A percentile compares a stretch with the other conserved stretches of the same genome.
Evolutionary conservation across 2,113 vertebrate genomes (phyloP).

Genomic region (Paedocypris sp.): DNA sequence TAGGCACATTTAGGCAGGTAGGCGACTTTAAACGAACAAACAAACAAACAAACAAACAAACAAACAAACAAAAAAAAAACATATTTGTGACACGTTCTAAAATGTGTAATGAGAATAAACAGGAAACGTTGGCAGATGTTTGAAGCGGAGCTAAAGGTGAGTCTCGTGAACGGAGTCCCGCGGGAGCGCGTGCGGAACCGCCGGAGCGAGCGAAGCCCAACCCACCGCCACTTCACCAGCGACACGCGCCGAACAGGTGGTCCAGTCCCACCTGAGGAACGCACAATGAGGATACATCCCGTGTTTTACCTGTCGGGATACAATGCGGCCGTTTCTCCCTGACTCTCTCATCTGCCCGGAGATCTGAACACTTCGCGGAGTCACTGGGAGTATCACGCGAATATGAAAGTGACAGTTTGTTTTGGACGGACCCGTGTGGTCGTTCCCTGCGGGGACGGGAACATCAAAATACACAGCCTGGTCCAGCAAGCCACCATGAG

Average conservation of each 20-base stretch:
- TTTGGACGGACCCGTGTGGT: conserved; percentile 90
- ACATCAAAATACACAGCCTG: conserved; percentile 74
- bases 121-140: too few species aligned
- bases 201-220: too few species aligned
- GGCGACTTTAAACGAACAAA: too few species aligned
- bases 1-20: too few species aligned
- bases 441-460: conserved; percentile 86
- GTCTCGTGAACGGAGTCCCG: too few species aligned
- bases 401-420: conserved; percentile 82
- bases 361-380: conserved; percentile 18
- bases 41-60: too few species aligned
- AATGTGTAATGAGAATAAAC: too few species aligned
- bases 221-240: not conserved
- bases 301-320: conserved; percentile 15
- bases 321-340: conserved; percentile 23
- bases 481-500: conserved; percentile 84
- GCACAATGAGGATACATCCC: conserved; percentile 36
- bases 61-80: too few species aligned
- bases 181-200: too few species aligned
- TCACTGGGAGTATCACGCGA: conserved; percentile 29
- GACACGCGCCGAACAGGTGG: conserved; percentile 40
- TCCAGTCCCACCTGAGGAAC: conserved; percentile 21
- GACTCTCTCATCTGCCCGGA: conserved; percentile 30
- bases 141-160: too few species aligned
- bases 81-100: too few species aligned